Evolutionary conservation across 2,113 vertebrate species (phyloP).

Genomic region (Solenodon paradoxus): DNA sequence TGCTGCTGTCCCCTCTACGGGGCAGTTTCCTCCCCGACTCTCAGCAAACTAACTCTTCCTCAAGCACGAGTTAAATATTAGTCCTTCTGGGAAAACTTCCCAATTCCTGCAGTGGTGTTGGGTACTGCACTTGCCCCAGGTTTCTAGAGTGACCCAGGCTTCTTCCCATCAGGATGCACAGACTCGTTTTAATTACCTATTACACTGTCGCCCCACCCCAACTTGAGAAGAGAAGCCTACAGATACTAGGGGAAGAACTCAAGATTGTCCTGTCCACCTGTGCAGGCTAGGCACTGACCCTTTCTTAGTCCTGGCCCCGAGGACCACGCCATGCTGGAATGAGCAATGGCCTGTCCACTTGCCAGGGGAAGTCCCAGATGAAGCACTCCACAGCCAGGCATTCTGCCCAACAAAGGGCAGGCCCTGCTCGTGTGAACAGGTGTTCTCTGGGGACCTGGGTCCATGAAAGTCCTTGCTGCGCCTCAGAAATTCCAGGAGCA

Average conservation of each 20-base stretch:
- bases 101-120: too few species aligned
- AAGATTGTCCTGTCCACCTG: too few species aligned
- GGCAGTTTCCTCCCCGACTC: background rate
- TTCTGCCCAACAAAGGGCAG: too few species aligned
- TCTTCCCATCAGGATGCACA: background rate
- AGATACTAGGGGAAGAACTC: background rate
- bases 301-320: too few species aligned
- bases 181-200: background rate
- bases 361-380: background rate
- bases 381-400: accelerated
- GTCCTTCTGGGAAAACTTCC: background rate
- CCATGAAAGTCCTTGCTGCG: background rate
- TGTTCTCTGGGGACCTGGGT: background rate
- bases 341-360: too few species aligned
- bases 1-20: too few species aligned
- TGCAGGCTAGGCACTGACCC: background rate
- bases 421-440: background rate
- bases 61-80: background rate
- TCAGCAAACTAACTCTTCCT: background rate
- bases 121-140: background rate
- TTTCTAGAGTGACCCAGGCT: background rate
- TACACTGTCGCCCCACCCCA: background rate
- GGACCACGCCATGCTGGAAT: too few species aligned
- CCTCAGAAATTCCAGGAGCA: background rate
- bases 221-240: too few species aligned